Evolutionary conservation across 2,113 vertebrate species (phyloP), one percentile per base, ranked within the genome.

Genomic region (Clarias magur): DNA sequence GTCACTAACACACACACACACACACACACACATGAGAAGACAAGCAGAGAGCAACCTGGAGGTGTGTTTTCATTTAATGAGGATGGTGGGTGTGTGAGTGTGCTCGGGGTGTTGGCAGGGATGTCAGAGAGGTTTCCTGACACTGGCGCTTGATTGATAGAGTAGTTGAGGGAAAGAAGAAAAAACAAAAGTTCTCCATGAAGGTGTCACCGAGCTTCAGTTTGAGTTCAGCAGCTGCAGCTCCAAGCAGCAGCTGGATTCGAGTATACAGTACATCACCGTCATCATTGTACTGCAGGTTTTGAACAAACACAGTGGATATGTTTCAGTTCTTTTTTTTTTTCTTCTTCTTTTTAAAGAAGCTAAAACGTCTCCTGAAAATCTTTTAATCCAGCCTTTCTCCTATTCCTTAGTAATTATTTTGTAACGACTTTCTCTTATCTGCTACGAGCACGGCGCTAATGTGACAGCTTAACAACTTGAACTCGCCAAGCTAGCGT

Each of bases 381-480:
- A 73, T 48, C 70, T 42, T 42, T n/a, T 11, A 21, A 42, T 42
- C 73, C 73, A 90, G 84, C 76, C 68, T 34, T 57, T n/a, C 48
- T 78, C 0, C 5, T 84, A n/a, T 19, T 75, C 83, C 54, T 82
- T 57, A 48, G 67, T 85, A 76, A 80, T 62, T 21, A 30, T 72
- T 75, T 13, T 82, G 85, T 91, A 91, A 89, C 80, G 76, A 89
- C 89, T 85, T 84, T 57, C 13, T 90, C 87, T 92, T 92, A 93
- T 93, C 88, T 88, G 85, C 57, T 82, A 84, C 87, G 81, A 82
- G 53, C 53, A 38, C 84, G 80, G 87, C 82, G 84, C 85, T 85
- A 87, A 91, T 68, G 72, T 91, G 92, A 91, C 93, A 91, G 79
- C 90, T 89, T 85, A 88, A 90, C 83, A 89, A 90, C 86, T 91